phyloP scores from a whole-genome alignment of 2,797 vertebrate genomes.

The Rhinophrynus dorsalis region DNA sequence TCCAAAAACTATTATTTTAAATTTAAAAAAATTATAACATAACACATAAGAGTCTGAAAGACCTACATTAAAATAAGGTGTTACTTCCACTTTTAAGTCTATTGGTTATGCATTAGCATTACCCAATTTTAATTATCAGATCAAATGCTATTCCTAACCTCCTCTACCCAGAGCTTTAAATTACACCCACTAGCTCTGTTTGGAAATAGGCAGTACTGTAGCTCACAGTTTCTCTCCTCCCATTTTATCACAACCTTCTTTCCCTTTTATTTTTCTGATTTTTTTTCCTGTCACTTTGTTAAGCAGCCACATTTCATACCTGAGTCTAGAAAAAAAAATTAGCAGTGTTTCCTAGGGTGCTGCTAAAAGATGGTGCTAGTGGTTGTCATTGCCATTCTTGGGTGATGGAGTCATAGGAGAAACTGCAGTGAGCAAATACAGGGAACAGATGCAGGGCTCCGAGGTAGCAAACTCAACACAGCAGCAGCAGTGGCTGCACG shows the following conservation, averaged over 20 bases:
- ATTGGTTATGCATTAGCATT: slow-evolving; percentile 66
- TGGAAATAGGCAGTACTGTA: slow-evolving; percentile 29
- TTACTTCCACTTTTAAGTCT: no score
- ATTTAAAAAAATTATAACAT: no score
- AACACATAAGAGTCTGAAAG: neutral
- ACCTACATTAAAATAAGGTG: no score
- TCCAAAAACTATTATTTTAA: no score
- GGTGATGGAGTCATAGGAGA: slow-evolving; percentile 61
- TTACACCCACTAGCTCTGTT: slow-evolving; percentile 46
- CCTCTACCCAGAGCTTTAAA: slow-evolving; percentile 55
- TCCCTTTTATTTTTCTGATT: slow-evolving; percentile 41
- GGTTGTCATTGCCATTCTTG: slow-evolving; percentile 67
- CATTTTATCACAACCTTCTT: neutral
- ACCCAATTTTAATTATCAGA: slow-evolving; percentile 64
- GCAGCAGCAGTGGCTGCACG: slow-evolving; percentile 56
- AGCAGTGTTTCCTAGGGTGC: slow-evolving; percentile 17
- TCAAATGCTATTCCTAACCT: slow-evolving; percentile 62
- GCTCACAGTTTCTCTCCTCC: slow-evolving; percentile 18
- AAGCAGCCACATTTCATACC: slow-evolving; percentile 56
- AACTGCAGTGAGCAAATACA: slow-evolving; percentile 52
- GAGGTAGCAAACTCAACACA: slow-evolving; percentile 43
- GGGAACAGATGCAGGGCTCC: slow-evolving; percentile 65
- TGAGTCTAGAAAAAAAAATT: slow-evolving; percentile 44
- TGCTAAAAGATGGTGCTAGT: slow-evolving; percentile 32
- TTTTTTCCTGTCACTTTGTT: slow-evolving; percentile 54